Conservation (phyloP, 37 sponge, comb jelly and placozoan genomes). For the Spongilla lacustris region DNA sequence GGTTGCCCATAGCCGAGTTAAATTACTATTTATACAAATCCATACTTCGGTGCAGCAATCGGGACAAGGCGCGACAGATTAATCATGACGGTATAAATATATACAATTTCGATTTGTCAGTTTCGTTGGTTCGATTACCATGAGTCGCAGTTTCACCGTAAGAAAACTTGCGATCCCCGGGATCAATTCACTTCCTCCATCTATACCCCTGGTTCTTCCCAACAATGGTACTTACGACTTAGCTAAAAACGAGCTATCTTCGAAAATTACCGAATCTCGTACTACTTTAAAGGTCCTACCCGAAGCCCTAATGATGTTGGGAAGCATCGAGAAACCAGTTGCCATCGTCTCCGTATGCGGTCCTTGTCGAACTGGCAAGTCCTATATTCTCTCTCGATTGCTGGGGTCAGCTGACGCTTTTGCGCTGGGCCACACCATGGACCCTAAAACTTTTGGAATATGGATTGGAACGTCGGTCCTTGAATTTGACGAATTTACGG, state of each 20-base stretch:
- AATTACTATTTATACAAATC: too few relatives aligned
- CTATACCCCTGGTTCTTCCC: neutral
- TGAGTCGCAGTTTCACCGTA: neutral
- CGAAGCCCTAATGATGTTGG: slow-evolving; percentile 14
- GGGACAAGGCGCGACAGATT: too few relatives aligned
- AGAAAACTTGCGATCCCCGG: neutral
- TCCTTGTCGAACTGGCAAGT: slow-evolving; percentile 53
- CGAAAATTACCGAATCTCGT: neutral
- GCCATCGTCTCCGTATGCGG: slow-evolving; percentile 46
- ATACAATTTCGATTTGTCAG: too few relatives aligned
- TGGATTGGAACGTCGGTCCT: slow-evolving; percentile 45
- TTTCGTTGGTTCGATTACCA: too few relatives aligned
- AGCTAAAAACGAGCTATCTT: neutral
- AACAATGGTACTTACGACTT: neutral
- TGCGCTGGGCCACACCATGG: slow-evolving; percentile 28
- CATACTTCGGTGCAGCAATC: too few relatives aligned
- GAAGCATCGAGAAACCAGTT: slow-evolving; percentile 30
- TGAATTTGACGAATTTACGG: slow-evolving; percentile 33
- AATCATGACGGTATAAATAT: too few relatives aligned
- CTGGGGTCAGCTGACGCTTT: slow-evolving; percentile 28
- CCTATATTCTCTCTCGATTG: slow-evolving; percentile 38
- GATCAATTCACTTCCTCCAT: neutral
- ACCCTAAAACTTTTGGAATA: slow-evolving; percentile 23
- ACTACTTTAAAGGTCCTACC: slow-evolving; percentile 3
- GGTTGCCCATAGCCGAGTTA: too few relatives aligned